Conservation (phyloP, 2,888 invertebrate species). For the Drosophila greeni region DNA sequence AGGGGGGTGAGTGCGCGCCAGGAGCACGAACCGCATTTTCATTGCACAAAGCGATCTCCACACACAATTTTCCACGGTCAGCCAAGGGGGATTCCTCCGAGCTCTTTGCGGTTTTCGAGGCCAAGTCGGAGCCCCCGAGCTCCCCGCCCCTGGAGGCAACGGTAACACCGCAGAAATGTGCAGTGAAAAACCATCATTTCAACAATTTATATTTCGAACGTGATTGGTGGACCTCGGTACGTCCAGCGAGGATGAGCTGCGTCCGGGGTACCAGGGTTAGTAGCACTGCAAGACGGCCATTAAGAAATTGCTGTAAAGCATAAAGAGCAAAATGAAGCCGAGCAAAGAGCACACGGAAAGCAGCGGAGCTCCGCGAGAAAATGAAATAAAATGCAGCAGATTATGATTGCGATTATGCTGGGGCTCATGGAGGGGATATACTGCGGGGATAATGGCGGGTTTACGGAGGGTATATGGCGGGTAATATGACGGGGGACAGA, state of each 20-base stretch:
- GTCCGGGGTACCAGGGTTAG: slow-evolving; percentile 14
- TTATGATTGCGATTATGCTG: slow-evolving; percentile 75
- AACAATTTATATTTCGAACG: slow-evolving; percentile 79
- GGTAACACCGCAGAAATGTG: slow-evolving; percentile 53
- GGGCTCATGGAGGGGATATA: slow-evolving; percentile 29
- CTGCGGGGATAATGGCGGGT: slow-evolving; percentile 10
- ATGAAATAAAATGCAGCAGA: slow-evolving; percentile 76
- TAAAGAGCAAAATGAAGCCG: slow-evolving; percentile 70
- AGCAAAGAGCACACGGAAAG: slow-evolving; percentile 45
- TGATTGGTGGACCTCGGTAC: slow-evolving; percentile 69
- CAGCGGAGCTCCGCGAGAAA: slow-evolving; percentile 65
- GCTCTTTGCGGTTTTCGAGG: slow-evolving; percentile 67
- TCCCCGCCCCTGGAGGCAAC: slow-evolving; percentile 18
- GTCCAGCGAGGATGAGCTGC: slow-evolving; percentile 17
- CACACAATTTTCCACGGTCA: slow-evolving; percentile 68
- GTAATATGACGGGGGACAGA: background rate
- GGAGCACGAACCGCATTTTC: slow-evolving; percentile 70
- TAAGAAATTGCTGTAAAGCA: slow-evolving; percentile 72
- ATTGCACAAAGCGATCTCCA: slow-evolving; percentile 68
- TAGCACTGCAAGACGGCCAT: slow-evolving; percentile 62
- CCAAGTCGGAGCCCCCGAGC: slow-evolving; percentile 29
- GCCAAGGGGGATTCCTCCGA: slow-evolving; percentile 16
- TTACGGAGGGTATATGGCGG: background rate
- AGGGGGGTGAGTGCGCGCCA: slow-evolving; percentile 41
- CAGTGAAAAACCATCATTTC: slow-evolving; percentile 77